Evolutionary conservation across 2,797 vertebrate species (phyloP), one percentile per base, ranked within the genome.

Genomic region (Anguilla marmorata): DNA sequence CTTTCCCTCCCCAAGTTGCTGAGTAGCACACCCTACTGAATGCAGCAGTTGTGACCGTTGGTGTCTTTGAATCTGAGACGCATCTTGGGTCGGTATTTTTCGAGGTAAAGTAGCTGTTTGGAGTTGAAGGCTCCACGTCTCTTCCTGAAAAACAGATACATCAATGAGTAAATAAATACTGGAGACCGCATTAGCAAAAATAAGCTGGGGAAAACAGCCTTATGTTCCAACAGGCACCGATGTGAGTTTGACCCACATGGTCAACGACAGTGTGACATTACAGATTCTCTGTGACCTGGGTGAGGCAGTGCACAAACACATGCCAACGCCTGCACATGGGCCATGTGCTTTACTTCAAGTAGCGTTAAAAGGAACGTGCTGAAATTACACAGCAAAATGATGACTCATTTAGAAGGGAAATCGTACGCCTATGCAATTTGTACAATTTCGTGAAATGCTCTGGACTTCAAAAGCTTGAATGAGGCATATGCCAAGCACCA

Each of bases 81-180:
- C 98, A 99, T 99, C 95, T 99, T 99, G 91, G 98, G 97, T 93
- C 98, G 96, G 96, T 99, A 99, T 96, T 99, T 99, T 96, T 99
- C 98, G 95, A 99, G 97, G 94, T 99, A 99, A 95, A 99, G 97
- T 95, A 99, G 98, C 97, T 99, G 98, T 96, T 99, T 99, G 95
- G 98, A 97, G 97, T 99, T 99, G 96, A 99, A 99, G 91, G 98
- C 98, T 95, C 98, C 98, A 94, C 98, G 98, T 96, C 98, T 97
- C 95, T 99, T 99, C 96, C 98, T 99, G 76, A 90, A 82, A 86
- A 79, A 72, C 93, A 90, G 0, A 82, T 30, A 91, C 48, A 90
- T 69, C 24, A 9, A 11, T 76, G 12, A 45, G 5, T 0, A 16
- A 84, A 16, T 9, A 54, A 56, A 50, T 85, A 85, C 30, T 37